Percentiles rank a stretch among this genome's conserved stretches.
phyloP scores from a whole-genome alignment of 1,140 invertebrate genomes.

The Venustaconcha ellipsiformis region DNA sequence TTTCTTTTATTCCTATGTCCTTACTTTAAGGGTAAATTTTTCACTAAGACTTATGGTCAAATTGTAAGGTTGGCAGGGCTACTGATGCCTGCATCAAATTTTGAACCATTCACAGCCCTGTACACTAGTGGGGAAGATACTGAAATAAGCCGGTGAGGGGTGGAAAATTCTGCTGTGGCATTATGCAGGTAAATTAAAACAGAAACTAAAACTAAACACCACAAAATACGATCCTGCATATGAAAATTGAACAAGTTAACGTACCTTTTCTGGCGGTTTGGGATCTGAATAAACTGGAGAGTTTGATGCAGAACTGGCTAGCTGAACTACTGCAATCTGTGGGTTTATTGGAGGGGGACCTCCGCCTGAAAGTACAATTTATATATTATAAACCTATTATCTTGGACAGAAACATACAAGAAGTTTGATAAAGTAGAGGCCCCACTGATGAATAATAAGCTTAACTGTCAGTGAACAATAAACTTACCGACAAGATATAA shows the following conservation, averaged over 20 bases:
- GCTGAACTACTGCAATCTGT: conserved; percentile 28
- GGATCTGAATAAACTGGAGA: conserved; percentile 35
- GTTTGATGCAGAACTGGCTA: conserved; percentile 34
- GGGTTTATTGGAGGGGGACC: conserved; percentile 26
- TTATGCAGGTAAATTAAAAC: background rate
- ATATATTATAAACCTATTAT: background rate
- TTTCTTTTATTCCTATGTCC: too few relatives aligned
- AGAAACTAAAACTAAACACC: background rate
- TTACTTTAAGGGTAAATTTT: too few relatives aligned
- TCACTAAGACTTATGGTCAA: too few relatives aligned
- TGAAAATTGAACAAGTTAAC: background rate
- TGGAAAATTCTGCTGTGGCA: background rate
- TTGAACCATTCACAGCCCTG: background rate
- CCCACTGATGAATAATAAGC: too few relatives aligned
- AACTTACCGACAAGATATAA: too few relatives aligned
- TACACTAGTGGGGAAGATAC: background rate
- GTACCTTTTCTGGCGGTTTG: conserved; percentile 43
- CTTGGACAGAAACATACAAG: background rate
- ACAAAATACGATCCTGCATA: too few relatives aligned
- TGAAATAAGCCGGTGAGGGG: background rate
- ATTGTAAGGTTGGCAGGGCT: too few relatives aligned
- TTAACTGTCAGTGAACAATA: too few relatives aligned
- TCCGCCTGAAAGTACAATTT: background rate
- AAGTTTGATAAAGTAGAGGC: background rate
- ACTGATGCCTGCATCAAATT: too few relatives aligned